Conservation (phyloP, 2,113 vertebrate species). For the Plotosus lineatus region DNA sequence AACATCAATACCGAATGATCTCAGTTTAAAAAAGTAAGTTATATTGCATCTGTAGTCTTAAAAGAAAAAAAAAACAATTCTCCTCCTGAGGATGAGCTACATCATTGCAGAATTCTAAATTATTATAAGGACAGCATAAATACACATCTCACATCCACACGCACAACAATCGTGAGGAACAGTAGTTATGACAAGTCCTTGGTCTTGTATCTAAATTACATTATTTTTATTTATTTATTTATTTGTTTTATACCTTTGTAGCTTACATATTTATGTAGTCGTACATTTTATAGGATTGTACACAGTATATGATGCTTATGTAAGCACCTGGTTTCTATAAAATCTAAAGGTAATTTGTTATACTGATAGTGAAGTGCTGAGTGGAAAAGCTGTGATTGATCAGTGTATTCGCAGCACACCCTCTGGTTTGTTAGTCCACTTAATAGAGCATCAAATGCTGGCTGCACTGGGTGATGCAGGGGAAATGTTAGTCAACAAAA, state of each 20-base stretch:
- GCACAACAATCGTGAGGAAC: constrained; percentile 58
- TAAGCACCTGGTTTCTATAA: constrained; percentile 6
- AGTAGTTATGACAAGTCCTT: constrained; percentile 66
- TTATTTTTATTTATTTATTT: no score
- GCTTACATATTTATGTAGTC: background rate
- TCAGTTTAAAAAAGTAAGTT: background rate
- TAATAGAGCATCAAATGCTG: constrained; percentile 32
- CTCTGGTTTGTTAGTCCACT: constrained; percentile 31
- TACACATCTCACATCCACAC: background rate
- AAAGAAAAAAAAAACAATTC: no score
- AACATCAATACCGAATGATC: background rate
- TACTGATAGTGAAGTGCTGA: constrained; percentile 17
- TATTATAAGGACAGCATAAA: background rate
- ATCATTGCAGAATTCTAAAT: background rate
- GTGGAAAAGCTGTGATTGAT: constrained; percentile 22
- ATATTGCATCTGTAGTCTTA: background rate
- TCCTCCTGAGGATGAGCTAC: background rate
- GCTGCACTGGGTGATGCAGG: constrained; percentile 14
- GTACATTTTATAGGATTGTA: background rate
- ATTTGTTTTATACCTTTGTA: no score
- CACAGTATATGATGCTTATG: background rate
- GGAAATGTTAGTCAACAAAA: constrained; percentile 15
- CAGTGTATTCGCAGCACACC: constrained; percentile 28
- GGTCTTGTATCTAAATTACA: constrained; percentile 54
- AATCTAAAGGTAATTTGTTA: background rate